A percentile compares a stretch with the other conserved stretches of the same genome.
These are phyloP conservation scores for Microcebus murinus DNA, from an alignment of 2,113 vertebrate genomes.

Conservation along the genomic window DNA sequence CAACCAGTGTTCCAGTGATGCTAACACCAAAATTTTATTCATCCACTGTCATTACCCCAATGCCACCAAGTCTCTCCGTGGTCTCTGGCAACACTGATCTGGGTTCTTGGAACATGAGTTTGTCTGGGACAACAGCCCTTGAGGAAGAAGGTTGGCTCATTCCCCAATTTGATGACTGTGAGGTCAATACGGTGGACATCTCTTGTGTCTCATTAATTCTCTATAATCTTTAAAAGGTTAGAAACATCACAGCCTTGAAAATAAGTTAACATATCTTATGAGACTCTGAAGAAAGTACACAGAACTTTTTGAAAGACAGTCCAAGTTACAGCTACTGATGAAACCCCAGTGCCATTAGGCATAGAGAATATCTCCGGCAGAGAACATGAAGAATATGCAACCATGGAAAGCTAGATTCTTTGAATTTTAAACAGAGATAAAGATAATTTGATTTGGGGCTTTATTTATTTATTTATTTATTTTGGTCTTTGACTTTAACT, in stretches of 20 bases:
- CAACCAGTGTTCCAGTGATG: not conserved
- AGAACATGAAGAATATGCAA: not conserved
- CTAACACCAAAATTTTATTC: not conserved
- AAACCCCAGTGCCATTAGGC: not conserved
- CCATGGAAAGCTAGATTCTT: slow-evolving; percentile 1
- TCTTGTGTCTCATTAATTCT: slow-evolving; percentile 11
- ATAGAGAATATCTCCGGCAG: not conserved
- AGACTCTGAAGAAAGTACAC: slow-evolving; percentile 16
- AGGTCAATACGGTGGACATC: not conserved
- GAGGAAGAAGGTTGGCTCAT: not conserved
- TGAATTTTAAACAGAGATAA: not conserved
- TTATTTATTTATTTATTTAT: not conserved
- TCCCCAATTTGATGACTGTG: not conserved
- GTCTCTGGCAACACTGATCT: not conserved
- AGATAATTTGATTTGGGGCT: not conserved
- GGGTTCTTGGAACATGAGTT: not conserved
- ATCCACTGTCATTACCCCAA: rapidly evolving
- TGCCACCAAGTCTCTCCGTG: not conserved
- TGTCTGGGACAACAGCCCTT: not conserved
- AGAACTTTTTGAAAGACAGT: not conserved
- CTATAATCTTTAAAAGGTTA: slow-evolving; percentile 32
- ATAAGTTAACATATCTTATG: slow-evolving; percentile 33
- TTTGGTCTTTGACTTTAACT: not conserved
- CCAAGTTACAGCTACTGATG: not conserved
- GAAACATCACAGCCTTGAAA: slow-evolving; percentile 39